Base-by-base conservation (phyloP, 2,888 invertebrate species). In the Alloplasta piceator region DNA sequence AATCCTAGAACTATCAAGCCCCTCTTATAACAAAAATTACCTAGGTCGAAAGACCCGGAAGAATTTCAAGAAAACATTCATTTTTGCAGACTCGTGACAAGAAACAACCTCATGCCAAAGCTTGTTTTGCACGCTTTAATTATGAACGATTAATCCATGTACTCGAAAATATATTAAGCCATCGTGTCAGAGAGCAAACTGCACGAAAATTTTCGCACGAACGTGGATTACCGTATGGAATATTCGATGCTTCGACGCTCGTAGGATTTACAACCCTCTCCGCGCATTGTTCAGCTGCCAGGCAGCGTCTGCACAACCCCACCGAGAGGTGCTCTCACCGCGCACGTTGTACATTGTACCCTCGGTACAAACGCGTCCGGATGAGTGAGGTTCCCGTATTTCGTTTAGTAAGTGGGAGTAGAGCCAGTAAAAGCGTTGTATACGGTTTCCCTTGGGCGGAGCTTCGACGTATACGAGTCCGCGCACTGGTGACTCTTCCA, bases 401-500 rank as follows among this genome's bases (percentile, higher is more conserved):
- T 38, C 14, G 38, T 14, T 1, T 3, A 26, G 6, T 46, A 6
- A 73, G 87, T 82, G 85, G 88, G 89, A 86, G 66, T 60, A 55
- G 46, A 61, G 77, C 86, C 86, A 87, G 87, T 86, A 64, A 83
- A 74, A 73, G 52, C 16, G 16, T 26, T 77, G 67, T 76, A 63
- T 66, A 70, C 71, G 76, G 84, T 14, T 58, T 77, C 76, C 84
- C 85, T 68, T 87, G 87, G 89, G 90, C 89, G 89, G 89, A 88
- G 90, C 87, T 79, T 88, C 70, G 60, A 82, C 84, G 83, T 88
- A 88, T 87, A 89, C 86, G 82, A 85, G 85, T 80, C 78, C 55
- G 74, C 78, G 81, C 74, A 76, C 67, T 68, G 83, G 85, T 84
- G 71, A 73, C 61, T 58, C 82, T 80, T 76, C 77, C 85, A 86